Evolutionary conservation across 37 sponge, comb jelly and placozoan genomes (phyloP).

Genomic region (Trichoplax adhaerens): DNA sequence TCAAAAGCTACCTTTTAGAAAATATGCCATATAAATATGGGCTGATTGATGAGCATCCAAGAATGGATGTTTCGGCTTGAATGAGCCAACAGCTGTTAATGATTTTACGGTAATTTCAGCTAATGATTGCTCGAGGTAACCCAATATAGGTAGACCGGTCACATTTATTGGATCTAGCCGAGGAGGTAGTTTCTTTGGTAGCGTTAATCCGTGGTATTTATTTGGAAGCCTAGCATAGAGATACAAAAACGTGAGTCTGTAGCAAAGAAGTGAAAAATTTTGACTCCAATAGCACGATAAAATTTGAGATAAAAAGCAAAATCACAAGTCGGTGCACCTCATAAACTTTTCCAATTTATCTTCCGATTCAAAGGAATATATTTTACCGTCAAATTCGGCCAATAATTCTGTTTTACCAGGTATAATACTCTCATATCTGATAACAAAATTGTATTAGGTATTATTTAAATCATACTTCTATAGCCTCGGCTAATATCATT

Average conservation of each 20-base stretch:
- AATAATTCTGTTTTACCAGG: constrained; percentile 41
- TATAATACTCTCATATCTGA: constrained; percentile 71
- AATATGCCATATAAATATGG: constrained; percentile 59
- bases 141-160: constrained; percentile 70
- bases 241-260: not conserved
- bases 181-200: constrained; percentile 86
- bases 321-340: constrained; percentile 14
- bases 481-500: not conserved
- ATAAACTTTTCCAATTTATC: constrained; percentile 53
- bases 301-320: no score
- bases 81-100: constrained; percentile 54
- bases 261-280: not conserved
- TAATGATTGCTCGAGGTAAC: constrained; percentile 88
- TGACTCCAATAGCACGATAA: not conserved
- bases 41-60: constrained; percentile 51
- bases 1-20: constrained; percentile 66
- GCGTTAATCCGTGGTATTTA: constrained; percentile 23
- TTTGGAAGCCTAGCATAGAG: constrained; percentile 29
- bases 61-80: constrained; percentile 87
- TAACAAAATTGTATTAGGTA: not conserved
- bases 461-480: not conserved
- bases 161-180: constrained; percentile 37
- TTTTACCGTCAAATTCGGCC: constrained; percentile 50
- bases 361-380: constrained; percentile 60
- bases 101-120: constrained; percentile 61